A percentile compares a stretch with the other conserved stretches of the same genome.
Conservation (phyloP, 2,113 vertebrate genomes). For the Anolis carolinensis region DNA sequence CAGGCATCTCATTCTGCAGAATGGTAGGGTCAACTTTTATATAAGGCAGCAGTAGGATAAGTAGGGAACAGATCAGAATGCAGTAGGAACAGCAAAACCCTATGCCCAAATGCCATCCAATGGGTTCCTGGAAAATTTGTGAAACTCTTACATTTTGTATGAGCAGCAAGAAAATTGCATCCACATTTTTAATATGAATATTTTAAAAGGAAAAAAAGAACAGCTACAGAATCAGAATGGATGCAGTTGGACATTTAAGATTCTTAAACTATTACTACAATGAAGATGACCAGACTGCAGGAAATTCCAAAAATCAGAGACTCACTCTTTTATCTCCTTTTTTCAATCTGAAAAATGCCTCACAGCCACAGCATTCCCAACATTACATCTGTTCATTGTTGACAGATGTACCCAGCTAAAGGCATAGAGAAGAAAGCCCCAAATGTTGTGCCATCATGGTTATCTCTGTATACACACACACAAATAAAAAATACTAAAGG, state of each 20-base stretch:
- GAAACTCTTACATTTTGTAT: background rate
- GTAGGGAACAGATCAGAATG: too few species aligned
- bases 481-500: too few species aligned
- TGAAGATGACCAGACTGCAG: slow-evolving; percentile 12
- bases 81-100: too few species aligned
- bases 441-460: background rate
- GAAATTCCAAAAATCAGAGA: background rate
- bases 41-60: background rate
- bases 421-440: background rate
- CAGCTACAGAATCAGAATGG: background rate
- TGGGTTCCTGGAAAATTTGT: too few species aligned
- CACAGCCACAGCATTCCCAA: background rate
- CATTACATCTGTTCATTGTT: background rate
- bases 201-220: background rate
- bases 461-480: background rate
- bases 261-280: background rate
- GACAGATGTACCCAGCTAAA: background rate
- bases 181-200: background rate
- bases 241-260: background rate
- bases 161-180: background rate
- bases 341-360: slow-evolving; percentile 6
- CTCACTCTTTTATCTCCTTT: background rate
- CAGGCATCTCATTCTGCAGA: background rate
- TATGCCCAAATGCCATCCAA: too few species aligned
- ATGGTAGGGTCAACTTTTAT: too few species aligned